These are phyloP conservation scores for Neoniphon sammara DNA, from an alignment of 2,797 vertebrate genomes.

Conservation along the genomic window DNA sequence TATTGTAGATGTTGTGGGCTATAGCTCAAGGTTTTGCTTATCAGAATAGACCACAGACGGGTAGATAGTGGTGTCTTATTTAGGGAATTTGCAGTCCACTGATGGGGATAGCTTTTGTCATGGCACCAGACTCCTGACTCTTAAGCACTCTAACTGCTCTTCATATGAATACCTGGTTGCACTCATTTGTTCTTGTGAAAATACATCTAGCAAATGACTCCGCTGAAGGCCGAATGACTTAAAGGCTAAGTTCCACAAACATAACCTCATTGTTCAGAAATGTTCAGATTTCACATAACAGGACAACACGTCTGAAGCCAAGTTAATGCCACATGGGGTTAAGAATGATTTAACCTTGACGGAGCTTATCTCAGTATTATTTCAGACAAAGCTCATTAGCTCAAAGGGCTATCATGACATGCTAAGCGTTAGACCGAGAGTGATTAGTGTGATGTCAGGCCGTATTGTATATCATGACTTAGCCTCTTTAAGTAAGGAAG, in stretches of 20 bases:
- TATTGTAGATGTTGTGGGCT: neutral
- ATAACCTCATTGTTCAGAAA: slow-evolving; percentile 36
- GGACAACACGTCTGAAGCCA: slow-evolving; percentile 1
- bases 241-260: slow-evolving; percentile 30
- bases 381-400: slow-evolving; percentile 22
- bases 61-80: neutral
- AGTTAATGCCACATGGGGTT: slow-evolving; percentile 24
- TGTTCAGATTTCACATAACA: slow-evolving; percentile 18
- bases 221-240: slow-evolving; percentile 29
- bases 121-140: neutral
- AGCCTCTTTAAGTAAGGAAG: slow-evolving; percentile 32
- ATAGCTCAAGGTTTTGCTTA: slow-evolving; percentile 7
- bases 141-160: neutral
- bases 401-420: slow-evolving; percentile 9
- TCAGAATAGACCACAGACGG: neutral
- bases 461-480: slow-evolving; percentile 23
- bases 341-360: slow-evolving; percentile 35
- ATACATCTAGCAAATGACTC: slow-evolving; percentile 12
- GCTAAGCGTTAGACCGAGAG: slow-evolving; percentile 11
- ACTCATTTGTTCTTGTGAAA: slow-evolving; percentile 35
- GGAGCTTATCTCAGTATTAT: slow-evolving; percentile 12
- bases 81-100: neutral
- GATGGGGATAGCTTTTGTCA: neutral
- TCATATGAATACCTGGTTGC: slow-evolving; percentile 30
- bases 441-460: slow-evolving; percentile 53